These are phyloP conservation scores for Parotia lawesii DNA, from an alignment of 2,113 vertebrate genomes.

Conservation along the genomic window DNA sequence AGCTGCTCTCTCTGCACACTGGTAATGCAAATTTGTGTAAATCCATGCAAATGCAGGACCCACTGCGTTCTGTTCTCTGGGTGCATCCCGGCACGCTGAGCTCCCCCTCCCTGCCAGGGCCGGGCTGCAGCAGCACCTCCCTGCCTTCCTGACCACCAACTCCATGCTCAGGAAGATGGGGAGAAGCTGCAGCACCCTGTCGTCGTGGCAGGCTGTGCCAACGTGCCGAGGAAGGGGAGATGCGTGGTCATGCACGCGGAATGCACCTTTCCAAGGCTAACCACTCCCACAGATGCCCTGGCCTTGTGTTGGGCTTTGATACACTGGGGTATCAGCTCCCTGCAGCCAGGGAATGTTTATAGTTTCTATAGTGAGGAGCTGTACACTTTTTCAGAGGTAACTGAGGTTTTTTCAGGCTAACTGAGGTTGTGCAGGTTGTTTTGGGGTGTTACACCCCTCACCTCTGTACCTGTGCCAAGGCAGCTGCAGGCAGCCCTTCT, in stretches of 20 bases:
- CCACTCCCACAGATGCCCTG: not conserved
- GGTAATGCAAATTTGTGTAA: not conserved
- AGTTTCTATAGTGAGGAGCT: not conserved
- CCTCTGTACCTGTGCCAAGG: rapidly evolving
- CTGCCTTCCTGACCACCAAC: not conserved
- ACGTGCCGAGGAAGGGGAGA: rapidly evolving
- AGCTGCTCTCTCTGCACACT: not conserved
- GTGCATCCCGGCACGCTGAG: not conserved
- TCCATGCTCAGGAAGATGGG: not conserved
- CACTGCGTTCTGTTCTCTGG: not conserved
- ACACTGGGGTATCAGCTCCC: not conserved
- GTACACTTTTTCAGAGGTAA: not conserved
- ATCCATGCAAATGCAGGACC: not conserved
- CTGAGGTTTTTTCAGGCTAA: not conserved
- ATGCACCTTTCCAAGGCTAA: not conserved
- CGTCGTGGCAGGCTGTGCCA: not conserved
- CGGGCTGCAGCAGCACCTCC: not conserved
- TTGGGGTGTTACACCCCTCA: not conserved
- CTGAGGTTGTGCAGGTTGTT: not conserved
- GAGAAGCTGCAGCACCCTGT: not conserved
- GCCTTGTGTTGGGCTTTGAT: not conserved
- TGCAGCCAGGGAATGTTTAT: rapidly evolving
- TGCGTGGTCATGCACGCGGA: not conserved
- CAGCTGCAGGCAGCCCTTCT: not conserved
- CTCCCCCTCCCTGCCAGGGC: rapidly evolving